Conservation (phyloP, 1,140 invertebrate species). For the Drosophila guanche region DNA sequence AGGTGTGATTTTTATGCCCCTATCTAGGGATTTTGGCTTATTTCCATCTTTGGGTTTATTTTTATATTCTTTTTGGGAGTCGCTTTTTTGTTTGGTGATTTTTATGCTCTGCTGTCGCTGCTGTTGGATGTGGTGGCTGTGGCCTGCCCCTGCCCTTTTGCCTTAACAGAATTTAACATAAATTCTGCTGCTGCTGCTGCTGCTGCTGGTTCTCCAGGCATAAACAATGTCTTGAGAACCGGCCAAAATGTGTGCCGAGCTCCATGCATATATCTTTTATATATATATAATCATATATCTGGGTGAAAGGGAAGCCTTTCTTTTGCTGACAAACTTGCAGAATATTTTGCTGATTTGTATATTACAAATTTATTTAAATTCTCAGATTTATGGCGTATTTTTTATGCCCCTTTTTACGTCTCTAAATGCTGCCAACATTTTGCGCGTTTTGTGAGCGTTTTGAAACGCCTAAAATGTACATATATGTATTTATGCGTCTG, state of each 20-base stretch:
- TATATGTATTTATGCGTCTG: neutral
- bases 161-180: slow-evolving; percentile 66
- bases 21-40: slow-evolving; percentile 14
- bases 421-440: slow-evolving; percentile 31
- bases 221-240: slow-evolving; percentile 39
- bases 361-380: slow-evolving; percentile 24
- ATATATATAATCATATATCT: slow-evolving; percentile 9
- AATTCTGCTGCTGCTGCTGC: slow-evolving; percentile 49
- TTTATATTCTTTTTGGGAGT: slow-evolving; percentile 46
- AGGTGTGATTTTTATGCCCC: slow-evolving; percentile 61
- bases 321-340: slow-evolving; percentile 13
- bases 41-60: too few species aligned
- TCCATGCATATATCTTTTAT: slow-evolving; percentile 45
- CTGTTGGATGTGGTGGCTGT: slow-evolving; percentile 24
- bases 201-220: slow-evolving; percentile 2
- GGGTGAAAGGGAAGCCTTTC: slow-evolving; percentile 67
- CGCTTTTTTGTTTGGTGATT: slow-evolving; percentile 45
- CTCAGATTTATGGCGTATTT: neutral
- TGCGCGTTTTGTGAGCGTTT: slow-evolving; percentile 31
- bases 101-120: slow-evolving; percentile 14
- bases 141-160: slow-evolving; percentile 38
- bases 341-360: slow-evolving; percentile 26
- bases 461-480: slow-evolving; percentile 17
- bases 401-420: slow-evolving; percentile 37
- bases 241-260: slow-evolving; percentile 26